Conservation (phyloP, 2,797 vertebrate species). For the Micromesistius poutassou region DNA sequence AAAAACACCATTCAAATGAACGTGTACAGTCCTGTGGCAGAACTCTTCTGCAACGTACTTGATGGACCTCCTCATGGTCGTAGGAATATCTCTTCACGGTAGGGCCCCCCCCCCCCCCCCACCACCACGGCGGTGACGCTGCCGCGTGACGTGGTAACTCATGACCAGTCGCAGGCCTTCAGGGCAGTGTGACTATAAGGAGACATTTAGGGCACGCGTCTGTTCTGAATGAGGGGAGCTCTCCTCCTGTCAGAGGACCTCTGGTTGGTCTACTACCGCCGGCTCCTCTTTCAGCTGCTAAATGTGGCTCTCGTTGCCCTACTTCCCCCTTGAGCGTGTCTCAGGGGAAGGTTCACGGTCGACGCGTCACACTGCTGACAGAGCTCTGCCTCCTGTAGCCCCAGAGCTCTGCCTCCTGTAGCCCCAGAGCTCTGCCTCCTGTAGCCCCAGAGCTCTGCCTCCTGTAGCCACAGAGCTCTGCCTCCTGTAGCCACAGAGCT, state of each 20-base stretch:
- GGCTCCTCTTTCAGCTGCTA: slow-evolving; percentile 54
- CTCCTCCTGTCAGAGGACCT: not conserved
- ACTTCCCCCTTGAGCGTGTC: not conserved
- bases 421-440: too few species aligned
- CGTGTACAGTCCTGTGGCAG: not conserved
- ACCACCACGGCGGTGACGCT: not conserved
- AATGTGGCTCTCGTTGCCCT: slow-evolving; percentile 36
- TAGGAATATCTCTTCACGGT: not conserved
- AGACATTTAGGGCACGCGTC: not conserved
- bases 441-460: too few species aligned
- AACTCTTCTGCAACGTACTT: too few species aligned
- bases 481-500: too few species aligned
- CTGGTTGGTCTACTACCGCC: slow-evolving; percentile 2
- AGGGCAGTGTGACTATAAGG: not conserved
- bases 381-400: too few species aligned
- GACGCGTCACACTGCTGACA: not conserved
- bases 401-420: too few species aligned
- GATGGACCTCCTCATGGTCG: not conserved
- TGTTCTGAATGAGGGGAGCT: not conserved
- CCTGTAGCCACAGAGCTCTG: too few species aligned
- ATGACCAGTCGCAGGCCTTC: not conserved
- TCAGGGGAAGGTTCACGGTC: not conserved
- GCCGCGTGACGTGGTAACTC: not conserved
- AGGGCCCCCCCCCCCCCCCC: too few species aligned
- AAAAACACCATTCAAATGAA: not conserved